phyloP scores from a whole-genome alignment of 2,113 vertebrate species.

The Boulengeromyrus knoepffleri region DNA sequence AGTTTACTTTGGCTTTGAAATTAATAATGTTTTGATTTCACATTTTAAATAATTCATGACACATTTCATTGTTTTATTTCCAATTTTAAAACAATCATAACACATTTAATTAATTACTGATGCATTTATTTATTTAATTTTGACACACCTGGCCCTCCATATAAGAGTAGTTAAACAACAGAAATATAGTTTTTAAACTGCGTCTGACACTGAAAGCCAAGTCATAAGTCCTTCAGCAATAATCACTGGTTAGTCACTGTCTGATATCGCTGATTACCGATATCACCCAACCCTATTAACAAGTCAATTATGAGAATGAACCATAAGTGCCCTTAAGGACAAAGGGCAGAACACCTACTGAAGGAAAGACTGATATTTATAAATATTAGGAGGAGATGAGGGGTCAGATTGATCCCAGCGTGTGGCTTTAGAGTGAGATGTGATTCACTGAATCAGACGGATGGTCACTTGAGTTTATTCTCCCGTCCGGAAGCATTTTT shows the following conservation, averaged over 20 bases:
- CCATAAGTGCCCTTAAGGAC: background rate
- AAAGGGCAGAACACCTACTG: background rate
- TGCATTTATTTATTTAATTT: no score
- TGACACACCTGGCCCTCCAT: no score
- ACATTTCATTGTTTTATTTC: no score
- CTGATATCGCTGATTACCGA: background rate
- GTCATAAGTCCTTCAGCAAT: background rate
- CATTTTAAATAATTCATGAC: no score
- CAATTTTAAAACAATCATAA: no score
- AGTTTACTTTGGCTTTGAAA: no score
- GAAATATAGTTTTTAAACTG: background rate
- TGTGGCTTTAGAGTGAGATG: background rate
- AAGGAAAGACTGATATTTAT: background rate
- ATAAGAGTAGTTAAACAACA: background rate
- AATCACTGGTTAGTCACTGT: background rate
- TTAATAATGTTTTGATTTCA: no score
- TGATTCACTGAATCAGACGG: background rate
- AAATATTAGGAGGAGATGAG: background rate
- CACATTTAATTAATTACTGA: no score
- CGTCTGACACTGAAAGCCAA: background rate
- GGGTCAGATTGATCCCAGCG: background rate
- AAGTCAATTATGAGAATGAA: background rate
- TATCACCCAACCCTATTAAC: background rate
- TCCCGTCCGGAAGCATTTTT: background rate
- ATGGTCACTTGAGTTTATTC: background rate